These are phyloP conservation scores for Lytechinus pictus DNA, from an alignment of 35 echinoderm and acorn worm genomes.

Conservation along the genomic window DNA sequence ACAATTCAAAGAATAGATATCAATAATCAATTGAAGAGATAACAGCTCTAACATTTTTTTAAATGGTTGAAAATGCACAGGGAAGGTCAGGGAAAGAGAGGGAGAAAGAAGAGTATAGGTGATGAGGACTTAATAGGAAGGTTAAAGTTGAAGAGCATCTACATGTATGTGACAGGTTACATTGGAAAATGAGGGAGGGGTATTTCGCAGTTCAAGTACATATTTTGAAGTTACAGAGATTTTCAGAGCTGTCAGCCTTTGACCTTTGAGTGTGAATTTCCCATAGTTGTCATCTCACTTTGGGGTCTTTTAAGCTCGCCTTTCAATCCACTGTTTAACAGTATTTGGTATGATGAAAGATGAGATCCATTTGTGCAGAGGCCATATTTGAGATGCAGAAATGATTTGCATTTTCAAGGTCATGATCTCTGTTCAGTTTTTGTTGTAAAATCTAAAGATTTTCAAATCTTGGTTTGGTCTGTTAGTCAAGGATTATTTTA, in stretches of 20 bases:
- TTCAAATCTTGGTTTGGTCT: too few relatives aligned
- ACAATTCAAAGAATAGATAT: too few relatives aligned
- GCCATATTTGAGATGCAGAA: not conserved
- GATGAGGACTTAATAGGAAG: not conserved
- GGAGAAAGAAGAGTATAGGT: not conserved
- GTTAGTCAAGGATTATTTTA: too few relatives aligned
- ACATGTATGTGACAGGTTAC: not conserved
- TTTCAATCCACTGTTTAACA: not conserved
- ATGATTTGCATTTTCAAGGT: not conserved
- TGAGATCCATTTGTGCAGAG: not conserved
- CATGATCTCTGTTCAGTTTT: not conserved
- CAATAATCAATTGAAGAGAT: too few relatives aligned
- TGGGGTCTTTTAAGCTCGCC: not conserved
- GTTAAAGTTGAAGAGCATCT: not conserved
- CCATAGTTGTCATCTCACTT: slow-evolving; percentile 17
- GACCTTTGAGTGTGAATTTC: slow-evolving; percentile 3
- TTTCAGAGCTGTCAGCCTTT: not conserved
- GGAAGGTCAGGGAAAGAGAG: not conserved
- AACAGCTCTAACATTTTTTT: too few relatives aligned
- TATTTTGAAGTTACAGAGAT: slow-evolving; percentile 20
- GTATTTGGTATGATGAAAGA: slow-evolving; percentile 12
- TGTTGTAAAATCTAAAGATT: too few relatives aligned
- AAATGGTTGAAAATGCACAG: too few relatives aligned
- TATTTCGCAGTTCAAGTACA: not conserved
- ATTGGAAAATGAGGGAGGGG: not conserved